Evolutionary conservation across 2,113 vertebrate genomes (phyloP).

Genomic region (Pelecanoides urinatrix): DNA sequence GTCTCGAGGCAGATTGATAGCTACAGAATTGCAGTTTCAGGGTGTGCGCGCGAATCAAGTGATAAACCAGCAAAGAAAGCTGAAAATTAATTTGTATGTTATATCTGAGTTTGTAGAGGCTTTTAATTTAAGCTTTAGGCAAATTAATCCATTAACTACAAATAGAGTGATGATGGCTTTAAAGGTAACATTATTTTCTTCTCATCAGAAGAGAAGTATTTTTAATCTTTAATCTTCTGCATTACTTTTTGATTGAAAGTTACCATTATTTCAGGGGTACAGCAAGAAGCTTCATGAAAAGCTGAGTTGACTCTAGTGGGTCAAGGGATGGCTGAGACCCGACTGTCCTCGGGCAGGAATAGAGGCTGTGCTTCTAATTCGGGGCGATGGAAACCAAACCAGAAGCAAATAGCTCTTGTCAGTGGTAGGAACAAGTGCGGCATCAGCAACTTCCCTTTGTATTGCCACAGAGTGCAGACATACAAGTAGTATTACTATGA

Average conservation of each 20-base stretch:
- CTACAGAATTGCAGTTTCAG: neutral
- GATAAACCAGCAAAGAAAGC: slow-evolving; percentile 9
- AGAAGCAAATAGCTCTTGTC: neutral
- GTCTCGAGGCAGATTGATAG: slow-evolving; percentile 5
- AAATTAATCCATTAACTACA: neutral
- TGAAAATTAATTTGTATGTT: neutral
- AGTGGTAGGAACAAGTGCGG: neutral
- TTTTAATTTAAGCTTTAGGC: neutral
- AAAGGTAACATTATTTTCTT: neutral
- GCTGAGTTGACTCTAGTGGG: neutral
- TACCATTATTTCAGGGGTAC: neutral
- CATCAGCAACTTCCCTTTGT: neutral
- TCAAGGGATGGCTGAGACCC: neutral
- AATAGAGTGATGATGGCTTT: neutral
- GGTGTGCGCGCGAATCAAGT: neutral
- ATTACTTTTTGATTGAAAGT: neutral
- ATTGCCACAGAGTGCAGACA: neutral
- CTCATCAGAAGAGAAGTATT: neutral
- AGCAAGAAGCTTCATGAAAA: neutral
- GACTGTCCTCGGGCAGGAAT: accelerated
- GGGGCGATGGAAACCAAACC: neutral
- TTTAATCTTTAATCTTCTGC: neutral
- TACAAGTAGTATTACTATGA: accelerated
- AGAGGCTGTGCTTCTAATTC: neutral
- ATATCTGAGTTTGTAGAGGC: neutral